Evolutionary conservation across 2,113 vertebrate species (phyloP), one percentile per base, ranked within the genome.

Genomic region (Poeciliopsis prolifica): DNA sequence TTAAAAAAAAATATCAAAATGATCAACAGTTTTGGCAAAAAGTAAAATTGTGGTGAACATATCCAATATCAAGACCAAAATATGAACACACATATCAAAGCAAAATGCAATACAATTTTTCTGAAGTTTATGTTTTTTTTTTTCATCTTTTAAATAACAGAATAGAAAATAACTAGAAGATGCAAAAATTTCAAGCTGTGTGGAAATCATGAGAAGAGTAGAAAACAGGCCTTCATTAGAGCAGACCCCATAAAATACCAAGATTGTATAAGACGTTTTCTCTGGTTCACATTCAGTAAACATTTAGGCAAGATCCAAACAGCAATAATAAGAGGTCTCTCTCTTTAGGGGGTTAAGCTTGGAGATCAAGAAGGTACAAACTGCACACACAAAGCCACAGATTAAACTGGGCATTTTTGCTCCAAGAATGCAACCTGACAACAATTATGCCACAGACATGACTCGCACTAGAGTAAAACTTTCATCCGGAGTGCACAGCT

Each of bases 381-480:
- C 61, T 31, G 63, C 70, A 33, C 30, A 48, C 67, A 63, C 13
- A 72, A 37, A 65, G 8, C 48, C 65, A n/a, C 37, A 5, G 70
- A 35, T 48, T 75, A 37, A 68, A 71, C 19, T 61, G 65, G 31
- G 29, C 54, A 63, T 54, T 44, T 65, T 29, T 77, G 10, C 28
- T 74, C 65, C 61, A 70, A 74, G 70, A 77, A 78, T 64, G 65
- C 65, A 88, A 82, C 70, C 84, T 86, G 74, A 81, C 51, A 71
- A 35, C 74, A 83, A 77, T 88, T 73, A 80, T 58, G 12, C 33
- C 30, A 51, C 3, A 62, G 79, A 70, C 65, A 84, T 87, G 80
- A 72, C 60, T 19, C 40, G 54, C 33, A 40, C 58, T 76, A 8
- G 30, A 75, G 35, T 75, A 58, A 44, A 62, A 30, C 72, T 86